phyloP scores from a whole-genome alignment of 2,797 vertebrate species.

The Manis javanica region DNA sequence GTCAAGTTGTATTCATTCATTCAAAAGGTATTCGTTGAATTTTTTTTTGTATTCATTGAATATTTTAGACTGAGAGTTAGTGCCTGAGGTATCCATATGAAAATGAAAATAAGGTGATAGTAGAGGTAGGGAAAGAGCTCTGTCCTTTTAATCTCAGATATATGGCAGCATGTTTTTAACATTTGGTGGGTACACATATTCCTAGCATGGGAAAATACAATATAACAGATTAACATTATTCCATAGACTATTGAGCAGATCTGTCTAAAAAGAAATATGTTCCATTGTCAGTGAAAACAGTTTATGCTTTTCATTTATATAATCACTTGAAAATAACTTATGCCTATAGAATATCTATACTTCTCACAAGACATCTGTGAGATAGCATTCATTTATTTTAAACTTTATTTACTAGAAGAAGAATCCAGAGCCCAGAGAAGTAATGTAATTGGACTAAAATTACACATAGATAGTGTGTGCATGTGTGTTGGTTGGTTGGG shows the following conservation, averaged over 20 bases:
- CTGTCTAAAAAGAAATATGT: not conserved
- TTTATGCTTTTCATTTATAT: not conserved
- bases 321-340: not conserved
- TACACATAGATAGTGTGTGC: not conserved
- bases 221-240: not conserved
- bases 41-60: not conserved
- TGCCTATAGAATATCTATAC: not conserved
- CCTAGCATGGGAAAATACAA: not conserved
- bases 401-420: not conserved
- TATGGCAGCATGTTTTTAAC: not conserved
- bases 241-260: not conserved
- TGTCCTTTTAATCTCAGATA: not conserved
- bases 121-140: not conserved
- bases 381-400: not conserved
- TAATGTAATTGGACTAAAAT: not conserved
- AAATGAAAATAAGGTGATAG: not conserved
- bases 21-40: not conserved
- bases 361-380: not conserved
- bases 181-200: not conserved
- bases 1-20: not conserved
- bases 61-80: not conserved
- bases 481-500: not conserved
- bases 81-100: not conserved
- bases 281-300: not conserved
- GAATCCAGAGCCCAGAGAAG: not conserved